Conservation (phyloP, 2,113 vertebrate species). For the Shinisaurus crocodilurus region DNA sequence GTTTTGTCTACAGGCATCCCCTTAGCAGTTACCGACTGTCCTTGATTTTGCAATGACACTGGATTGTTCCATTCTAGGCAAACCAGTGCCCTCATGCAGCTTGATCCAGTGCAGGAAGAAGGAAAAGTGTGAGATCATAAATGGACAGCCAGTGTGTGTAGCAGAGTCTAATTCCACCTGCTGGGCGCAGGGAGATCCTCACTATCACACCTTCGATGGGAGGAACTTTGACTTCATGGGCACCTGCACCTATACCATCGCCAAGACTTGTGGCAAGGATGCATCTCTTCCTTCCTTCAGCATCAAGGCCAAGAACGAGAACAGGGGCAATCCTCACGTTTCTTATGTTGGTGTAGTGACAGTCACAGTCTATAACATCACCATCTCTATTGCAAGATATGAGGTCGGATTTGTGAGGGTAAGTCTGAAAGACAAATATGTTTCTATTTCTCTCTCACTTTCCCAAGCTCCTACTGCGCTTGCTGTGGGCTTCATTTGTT, state of each 20-base stretch:
- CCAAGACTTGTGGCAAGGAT: background rate
- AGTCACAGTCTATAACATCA: constrained; percentile 64
- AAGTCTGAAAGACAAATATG: constrained; percentile 18
- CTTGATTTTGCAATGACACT: background rate
- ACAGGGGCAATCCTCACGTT: constrained; percentile 60
- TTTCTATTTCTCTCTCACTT: background rate
- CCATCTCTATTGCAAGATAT: constrained; percentile 31
- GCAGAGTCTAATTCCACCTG: constrained; percentile 20
- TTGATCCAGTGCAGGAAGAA: constrained; percentile 9
- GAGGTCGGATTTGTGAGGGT: constrained; percentile 72
- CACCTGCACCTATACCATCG: constrained; percentile 58
- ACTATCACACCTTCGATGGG: constrained; percentile 64
- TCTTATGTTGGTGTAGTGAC: constrained; percentile 69
- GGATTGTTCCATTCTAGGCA: background rate
- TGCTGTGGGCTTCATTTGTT: background rate
- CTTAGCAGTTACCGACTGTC: background rate
- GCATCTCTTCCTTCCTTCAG: constrained; percentile 13
- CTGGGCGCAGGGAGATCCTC: constrained; percentile 46
- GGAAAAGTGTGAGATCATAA: constrained; percentile 17
- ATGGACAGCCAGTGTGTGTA: background rate
- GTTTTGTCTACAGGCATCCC: background rate
- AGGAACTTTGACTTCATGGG: constrained; percentile 60
- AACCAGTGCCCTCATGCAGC: background rate
- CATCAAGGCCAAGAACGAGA: constrained; percentile 60
- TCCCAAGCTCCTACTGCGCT: background rate